Percentiles rank a stretch among this genome's conserved stretches.
Evolutionary conservation across 2,888 invertebrate species (phyloP).

Genomic region (Dexiosoma caninum): DNA sequence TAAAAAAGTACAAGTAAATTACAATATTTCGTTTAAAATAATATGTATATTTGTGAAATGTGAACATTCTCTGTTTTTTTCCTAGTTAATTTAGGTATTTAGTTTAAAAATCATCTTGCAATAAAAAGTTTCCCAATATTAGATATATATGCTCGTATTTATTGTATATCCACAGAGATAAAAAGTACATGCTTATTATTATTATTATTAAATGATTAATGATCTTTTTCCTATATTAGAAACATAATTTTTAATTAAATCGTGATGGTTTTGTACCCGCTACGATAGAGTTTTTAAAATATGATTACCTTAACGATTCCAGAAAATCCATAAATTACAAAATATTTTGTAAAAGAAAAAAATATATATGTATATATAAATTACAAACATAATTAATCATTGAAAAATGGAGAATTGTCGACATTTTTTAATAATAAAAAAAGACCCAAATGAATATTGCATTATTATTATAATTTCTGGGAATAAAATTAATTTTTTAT

Average conservation of each 20-base stretch:
- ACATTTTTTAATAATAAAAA: conserved; percentile 14
- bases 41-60: no score
- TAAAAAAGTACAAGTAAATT: no score
- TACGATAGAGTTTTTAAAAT: background rate
- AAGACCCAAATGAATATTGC: background rate
- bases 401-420: background rate
- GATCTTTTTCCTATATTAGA: background rate
- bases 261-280: background rate
- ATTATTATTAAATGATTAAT: conserved; percentile 28
- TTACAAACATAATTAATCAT: conserved; percentile 37
- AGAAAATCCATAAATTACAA: conserved; percentile 15
- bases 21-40: no score
- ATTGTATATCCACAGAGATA: no score
- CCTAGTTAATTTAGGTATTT: no score
- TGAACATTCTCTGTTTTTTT: no score
- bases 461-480: conserved; percentile 5
- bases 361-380: no score
- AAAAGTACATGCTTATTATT: no score
- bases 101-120: no score
- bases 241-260: background rate
- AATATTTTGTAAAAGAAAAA: background rate
- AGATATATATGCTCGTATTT: no score
- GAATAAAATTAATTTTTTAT: conserved; percentile 24
- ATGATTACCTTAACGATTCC: background rate
- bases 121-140: no score